Percentiles rank a stretch among this genome's conserved stretches.
Evolutionary conservation across 92 coral and sea anemone species (phyloP).

Genomic region (Montipora capitata): DNA sequence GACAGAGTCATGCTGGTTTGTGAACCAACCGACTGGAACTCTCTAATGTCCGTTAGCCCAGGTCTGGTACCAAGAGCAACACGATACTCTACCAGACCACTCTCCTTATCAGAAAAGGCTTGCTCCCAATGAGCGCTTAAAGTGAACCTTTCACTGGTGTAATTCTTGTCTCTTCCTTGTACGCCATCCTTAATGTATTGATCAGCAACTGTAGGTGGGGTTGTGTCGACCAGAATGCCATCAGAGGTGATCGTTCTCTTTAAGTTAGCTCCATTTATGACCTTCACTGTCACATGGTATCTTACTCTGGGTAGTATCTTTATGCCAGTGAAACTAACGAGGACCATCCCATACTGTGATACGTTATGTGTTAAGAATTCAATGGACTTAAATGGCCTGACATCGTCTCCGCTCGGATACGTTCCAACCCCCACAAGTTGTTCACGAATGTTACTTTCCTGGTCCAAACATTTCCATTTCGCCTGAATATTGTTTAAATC

Average conservation of each 20-base stretch:
- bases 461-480: conserved; percentile 84
- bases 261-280: conserved; percentile 83
- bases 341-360: conserved; percentile 62
- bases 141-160: conserved; percentile 79
- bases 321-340: conserved; percentile 64
- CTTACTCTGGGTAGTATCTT: conserved; percentile 75
- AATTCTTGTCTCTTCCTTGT: conserved; percentile 81
- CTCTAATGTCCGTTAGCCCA: conserved; percentile 75
- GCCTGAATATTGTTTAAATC: conserved; percentile 80
- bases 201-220: conserved; percentile 88
- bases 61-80: conserved; percentile 90
- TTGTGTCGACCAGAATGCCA: conserved; percentile 93
- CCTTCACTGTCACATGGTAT: conserved; percentile 95
- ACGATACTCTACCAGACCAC: conserved; percentile 87
- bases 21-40: conserved; percentile 72
- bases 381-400: conserved; percentile 58
- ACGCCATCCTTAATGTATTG: conserved; percentile 91
- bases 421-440: conserved; percentile 90
- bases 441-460: conserved; percentile 81
- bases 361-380: conserved; percentile 18
- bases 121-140: conserved; percentile 97
- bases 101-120: conserved; percentile 94
- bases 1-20: conserved; percentile 73
- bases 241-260: conserved; percentile 83
- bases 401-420: conserved; percentile 87